A percentile compares a stretch with the other conserved stretches of the same genome.
Evolutionary conservation across 2,797 vertebrate species (phyloP).

Genomic region (Cryptoprocta ferox): DNA sequence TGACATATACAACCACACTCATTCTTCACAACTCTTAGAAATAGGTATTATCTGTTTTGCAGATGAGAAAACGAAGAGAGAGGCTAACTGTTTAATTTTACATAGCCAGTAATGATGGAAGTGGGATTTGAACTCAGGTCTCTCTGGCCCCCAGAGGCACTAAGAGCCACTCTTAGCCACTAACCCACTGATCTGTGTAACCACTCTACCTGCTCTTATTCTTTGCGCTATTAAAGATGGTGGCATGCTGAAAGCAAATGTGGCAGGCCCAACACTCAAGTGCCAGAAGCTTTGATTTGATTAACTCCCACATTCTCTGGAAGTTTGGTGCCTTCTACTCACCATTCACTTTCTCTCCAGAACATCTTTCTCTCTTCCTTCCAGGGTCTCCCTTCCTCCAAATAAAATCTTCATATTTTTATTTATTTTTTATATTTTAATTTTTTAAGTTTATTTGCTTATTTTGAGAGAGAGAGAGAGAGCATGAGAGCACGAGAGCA

Average conservation of each 20-base stretch:
- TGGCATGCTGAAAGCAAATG: not conserved
- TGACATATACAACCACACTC: not conserved
- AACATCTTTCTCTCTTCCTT: not conserved
- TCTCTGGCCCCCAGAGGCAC: not conserved
- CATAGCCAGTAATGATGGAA: not conserved
- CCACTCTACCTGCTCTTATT: not conserved
- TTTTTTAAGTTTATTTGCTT: not conserved
- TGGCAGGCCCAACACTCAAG: not conserved
- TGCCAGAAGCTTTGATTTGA: not conserved
- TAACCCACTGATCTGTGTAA: no score
- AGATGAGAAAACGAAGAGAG: not conserved
- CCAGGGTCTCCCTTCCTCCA: not conserved
- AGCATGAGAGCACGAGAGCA: no score
- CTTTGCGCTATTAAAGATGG: not conserved
- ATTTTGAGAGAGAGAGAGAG: no score
- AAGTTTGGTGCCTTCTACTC: not conserved
- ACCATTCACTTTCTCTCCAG: not conserved
- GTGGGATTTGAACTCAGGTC: not conserved
- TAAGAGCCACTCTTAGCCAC: not conserved
- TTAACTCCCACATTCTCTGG: not conserved
- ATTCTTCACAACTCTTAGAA: conserved; percentile 13
- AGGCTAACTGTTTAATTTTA: not conserved
- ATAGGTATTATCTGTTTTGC: not conserved
- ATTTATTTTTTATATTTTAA: not conserved
- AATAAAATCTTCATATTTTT: conserved; percentile 14